These are phyloP conservation scores for Drosophila nikananu DNA, from an alignment of 1,140 invertebrate genomes.

Conservation along the genomic window DNA sequence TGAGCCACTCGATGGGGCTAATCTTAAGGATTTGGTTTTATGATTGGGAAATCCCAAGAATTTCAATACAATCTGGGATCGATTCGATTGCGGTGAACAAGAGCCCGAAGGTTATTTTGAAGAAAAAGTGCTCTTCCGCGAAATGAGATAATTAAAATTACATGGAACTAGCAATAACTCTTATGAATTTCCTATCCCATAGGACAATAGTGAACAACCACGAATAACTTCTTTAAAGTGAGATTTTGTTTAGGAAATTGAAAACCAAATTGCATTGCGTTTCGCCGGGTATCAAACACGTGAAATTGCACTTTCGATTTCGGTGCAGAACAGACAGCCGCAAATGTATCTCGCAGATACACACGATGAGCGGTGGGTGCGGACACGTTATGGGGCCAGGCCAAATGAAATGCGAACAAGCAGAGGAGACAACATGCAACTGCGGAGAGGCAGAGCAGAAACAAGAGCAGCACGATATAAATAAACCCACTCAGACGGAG, in stretches of 20 bases:
- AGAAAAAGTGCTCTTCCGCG: not conserved
- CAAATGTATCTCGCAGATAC: conserved; percentile 38
- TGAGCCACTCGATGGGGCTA: conserved; percentile 25
- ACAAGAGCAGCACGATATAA: conserved; percentile 53
- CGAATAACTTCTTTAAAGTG: not conserved
- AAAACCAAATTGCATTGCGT: not conserved
- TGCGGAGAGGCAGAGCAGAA: conserved; percentile 16
- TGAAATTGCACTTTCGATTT: conserved; percentile 70
- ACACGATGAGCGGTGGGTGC: conserved; percentile 11
- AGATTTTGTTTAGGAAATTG: not conserved
- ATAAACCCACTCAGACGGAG: conserved; percentile 43
- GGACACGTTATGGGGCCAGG: conserved; percentile 65
- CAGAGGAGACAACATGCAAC: conserved; percentile 37
- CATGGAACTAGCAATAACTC: not conserved
- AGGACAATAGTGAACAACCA: too few relatives aligned
- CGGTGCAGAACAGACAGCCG: conserved; percentile 16
- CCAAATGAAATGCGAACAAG: conserved; percentile 67
- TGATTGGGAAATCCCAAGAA: conserved; percentile 21
- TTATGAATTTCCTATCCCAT: not conserved
- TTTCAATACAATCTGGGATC: conserved; percentile 1
- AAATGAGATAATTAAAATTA: not conserved
- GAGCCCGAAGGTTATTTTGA: not conserved
- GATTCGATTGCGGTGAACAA: conserved; percentile 6
- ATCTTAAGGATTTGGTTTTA: conserved; percentile 39
- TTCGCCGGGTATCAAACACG: conserved; percentile 2